Evolutionary conservation across 2,888 invertebrate species (phyloP), one percentile per base, ranked within the genome.

Genomic region (Meandrusa payeni): DNA sequence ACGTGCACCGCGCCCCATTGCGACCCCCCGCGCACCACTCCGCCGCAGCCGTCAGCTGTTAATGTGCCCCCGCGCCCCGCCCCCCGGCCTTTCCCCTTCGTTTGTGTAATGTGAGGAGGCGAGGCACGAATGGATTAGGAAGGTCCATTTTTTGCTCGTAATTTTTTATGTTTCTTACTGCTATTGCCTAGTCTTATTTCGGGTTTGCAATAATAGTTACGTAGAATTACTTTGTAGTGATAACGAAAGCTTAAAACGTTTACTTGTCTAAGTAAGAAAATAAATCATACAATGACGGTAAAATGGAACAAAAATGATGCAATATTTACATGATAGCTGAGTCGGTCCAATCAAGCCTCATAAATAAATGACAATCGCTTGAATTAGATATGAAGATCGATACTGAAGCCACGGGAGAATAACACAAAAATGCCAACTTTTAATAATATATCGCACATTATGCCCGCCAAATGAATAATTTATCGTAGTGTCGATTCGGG

Each of bases 391-490:
- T 3, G 1, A n/a, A 55, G 59, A 74, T 71, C 63, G 71, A 78
- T 78, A 76, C 69, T 63, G 59, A 52, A 54, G 57, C 61, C 60
- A 57, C 59, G 55, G 56, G 58, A 68, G 71, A 71, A 72, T 70
- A 72, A 70, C 64, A 79, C 76, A 78, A 80, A 83, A 86, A 85
- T 82, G 78, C 69, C 73, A 82, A 85, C 76, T 83, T 85, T 87
- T 85, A 87, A 87, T 86, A 87, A 87, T 87, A 81, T 77, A 86
- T 85, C 70, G 79, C 81, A 83, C 85, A 86, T 86, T 82, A 85
- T 83, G 81, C 76, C 79, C 71, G 80, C 71, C 79, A 80, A 79
- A 82, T 85, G 86, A 86, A 87, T 86, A 79, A 87, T 86, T 85
- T 83, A 87, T 83, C 69, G 76, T 65, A 63, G 74, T 73, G 85